These are phyloP conservation scores for Frankliniella fusca DNA, from an alignment of 2,888 invertebrate genomes.

Conservation along the genomic window DNA sequence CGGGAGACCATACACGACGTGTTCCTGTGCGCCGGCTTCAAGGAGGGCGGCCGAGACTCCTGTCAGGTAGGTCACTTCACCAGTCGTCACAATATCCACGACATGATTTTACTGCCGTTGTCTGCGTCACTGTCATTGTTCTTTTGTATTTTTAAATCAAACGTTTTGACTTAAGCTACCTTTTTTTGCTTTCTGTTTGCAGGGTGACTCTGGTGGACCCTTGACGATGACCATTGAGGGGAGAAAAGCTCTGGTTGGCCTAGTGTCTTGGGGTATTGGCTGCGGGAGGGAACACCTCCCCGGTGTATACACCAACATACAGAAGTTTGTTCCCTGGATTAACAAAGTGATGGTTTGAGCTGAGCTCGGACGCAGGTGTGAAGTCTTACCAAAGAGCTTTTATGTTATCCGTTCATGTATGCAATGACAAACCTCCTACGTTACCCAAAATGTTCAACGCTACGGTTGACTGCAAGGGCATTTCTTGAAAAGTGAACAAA, in stretches of 20 bases:
- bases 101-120: too few relatives aligned
- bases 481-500: too few relatives aligned
- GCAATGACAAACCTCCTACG: not conserved
- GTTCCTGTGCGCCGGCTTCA: conserved; percentile 88
- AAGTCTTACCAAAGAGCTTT: conserved; percentile 16
- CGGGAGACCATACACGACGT: conserved; percentile 91
- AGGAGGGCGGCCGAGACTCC: conserved; percentile 67
- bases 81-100: too few relatives aligned
- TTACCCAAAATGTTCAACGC: not conserved
- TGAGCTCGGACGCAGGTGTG: not conserved
- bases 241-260: conserved; percentile 77
- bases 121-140: not conserved
- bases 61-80: conserved; percentile 51
- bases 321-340: conserved; percentile 88
- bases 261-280: conserved; percentile 89
- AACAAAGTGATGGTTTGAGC: conserved; percentile 69
- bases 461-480: not conserved
- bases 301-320: conserved; percentile 88
- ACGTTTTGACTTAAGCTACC: not conserved
- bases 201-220: conserved; percentile 76
- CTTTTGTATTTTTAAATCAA: conserved; percentile 25
- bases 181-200: conserved; percentile 29
- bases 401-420: not conserved
- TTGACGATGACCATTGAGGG: conserved; percentile 81
- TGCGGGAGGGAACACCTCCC: conserved; percentile 86